A percentile compares a stretch with the other conserved stretches of the same genome.
phyloP scores from a whole-genome alignment of 2,888 invertebrate species.

The Timandra comae region DNA sequence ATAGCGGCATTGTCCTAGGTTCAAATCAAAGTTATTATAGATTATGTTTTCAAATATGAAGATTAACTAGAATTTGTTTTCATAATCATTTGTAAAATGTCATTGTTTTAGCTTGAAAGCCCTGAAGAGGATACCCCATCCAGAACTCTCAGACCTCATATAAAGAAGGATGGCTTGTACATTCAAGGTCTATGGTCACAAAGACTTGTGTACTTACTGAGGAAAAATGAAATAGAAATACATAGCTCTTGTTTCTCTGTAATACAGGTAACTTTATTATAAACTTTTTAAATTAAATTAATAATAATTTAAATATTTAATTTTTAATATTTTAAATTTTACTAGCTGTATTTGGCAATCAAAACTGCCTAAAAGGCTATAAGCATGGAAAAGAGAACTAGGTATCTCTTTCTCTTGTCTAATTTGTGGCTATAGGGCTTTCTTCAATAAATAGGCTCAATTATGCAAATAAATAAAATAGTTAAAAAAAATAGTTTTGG shows the following conservation, averaged over 20 bases:
- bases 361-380: no score
- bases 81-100: no score
- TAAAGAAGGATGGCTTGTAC: slow-evolving; percentile 57
- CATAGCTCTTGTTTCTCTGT: slow-evolving; percentile 64
- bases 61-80: no score
- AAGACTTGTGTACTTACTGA: slow-evolving; percentile 57
- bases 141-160: slow-evolving; percentile 51
- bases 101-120: slow-evolving; percentile 55
- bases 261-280: slow-evolving; percentile 58
- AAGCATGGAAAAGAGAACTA: no score
- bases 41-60: no score
- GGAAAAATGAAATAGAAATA: slow-evolving; percentile 61
- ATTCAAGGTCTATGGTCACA: slow-evolving; percentile 66
- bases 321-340: background rate
- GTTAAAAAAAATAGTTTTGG: no score
- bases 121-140: slow-evolving; percentile 64
- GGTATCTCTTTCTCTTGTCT: no score
- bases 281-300: background rate
- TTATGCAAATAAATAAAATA: no score
- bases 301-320: background rate
- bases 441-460: no score
- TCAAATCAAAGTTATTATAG: no score
- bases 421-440: no score
- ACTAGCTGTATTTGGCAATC: background rate
- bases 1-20: no score